Evolutionary conservation across 2,888 invertebrate species (phyloP), one percentile per base, ranked within the genome.

Genomic region (Parasteatoda lunata): DNA sequence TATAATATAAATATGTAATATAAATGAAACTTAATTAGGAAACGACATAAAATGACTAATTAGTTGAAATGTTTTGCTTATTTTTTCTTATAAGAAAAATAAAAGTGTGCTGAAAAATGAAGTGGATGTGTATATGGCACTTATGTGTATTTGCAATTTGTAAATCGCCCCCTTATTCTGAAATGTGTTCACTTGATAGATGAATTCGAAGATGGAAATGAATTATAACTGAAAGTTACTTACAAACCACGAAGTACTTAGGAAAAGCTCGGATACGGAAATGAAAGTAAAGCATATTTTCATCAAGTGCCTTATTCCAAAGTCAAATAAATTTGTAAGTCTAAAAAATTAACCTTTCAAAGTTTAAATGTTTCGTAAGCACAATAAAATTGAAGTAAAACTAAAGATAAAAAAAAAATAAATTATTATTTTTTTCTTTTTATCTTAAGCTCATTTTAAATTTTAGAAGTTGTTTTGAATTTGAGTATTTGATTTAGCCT

Each of bases 261-360:
- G 68, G 68, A 30, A 30, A 69, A 30, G 52, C 54, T 30, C n/a
- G 59, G 48, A 45, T 52, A 9, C 48, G 45, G 77, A 78, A 54
- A 70, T n/a, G n/a, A 59, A 48, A 68, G 59, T 45, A n/a, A 72
- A 48, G 49, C 79, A 79, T 54, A 79, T 65, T 79, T 79, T 79
- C 71, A 71, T 72, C 71, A 79, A 79, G 71, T 65, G 59, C 49
- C 64, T 48, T 59, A 11, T 79, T 72, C 71, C 64, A 72, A 71
- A 78, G 70, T 64, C 71, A 79, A 79, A 79, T 71, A 70, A 79
- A 79, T 71, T 78, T 78, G 70, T 78, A 70, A 78, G 71, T 30
- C 51, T 5, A 49, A 72, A 64, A 79, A 49, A 79, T 65, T 70
- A 79, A 79, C 64, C 72, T 71, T 72, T 47, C 68, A 71, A 49